Evolutionary conservation across 2,113 vertebrate species (phyloP), one percentile per base, ranked within the genome.

Genomic region (Cyphotilapia sp.): DNA sequence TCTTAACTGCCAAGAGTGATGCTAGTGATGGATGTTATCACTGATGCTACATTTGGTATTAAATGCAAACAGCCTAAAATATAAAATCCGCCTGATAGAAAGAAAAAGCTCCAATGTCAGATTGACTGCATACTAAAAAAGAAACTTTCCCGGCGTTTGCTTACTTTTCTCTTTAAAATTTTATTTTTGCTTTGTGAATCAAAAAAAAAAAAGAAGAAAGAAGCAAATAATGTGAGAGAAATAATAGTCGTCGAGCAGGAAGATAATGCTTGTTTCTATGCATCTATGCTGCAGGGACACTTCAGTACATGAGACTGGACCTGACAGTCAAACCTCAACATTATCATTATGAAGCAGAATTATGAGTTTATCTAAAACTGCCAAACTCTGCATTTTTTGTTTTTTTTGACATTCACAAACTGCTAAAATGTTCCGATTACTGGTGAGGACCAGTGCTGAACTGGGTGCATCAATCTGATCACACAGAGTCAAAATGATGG

Each of bases 1-100:
- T 84, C 42, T 61, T 38, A 94, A 90, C 90, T 85, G 90, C 47
- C 82, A 87, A 88, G 56, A 66, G 6, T 78, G 29, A 69, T 14
- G 8, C 76, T 82, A 63, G 69, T 51, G 42, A 78, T 49, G 71
- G 81, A 88, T 71, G 27, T 57, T 85, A 85, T 56, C 82, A 12
- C 61, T 10, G 8, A 27, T 54, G 49, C 45, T 80, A 71, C 5
- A 53, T 71, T 53, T 87, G 9, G 42, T 29, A 5, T 47, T 61
- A 61, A 49, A 45, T 31, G 56, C 8, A 47, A 63, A 33, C 27
- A 82, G 17, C 40, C 40, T 16, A 1, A 16, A 5, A 22, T 49
- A 12, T 47, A 45, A 47, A 76, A 47, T 74, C 38, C 2, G 4
- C 22, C 69, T 45, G n/a, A 27, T 74, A 17, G 9, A 29, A 47